phyloP scores from a whole-genome alignment of 2,797 vertebrate species.

The Lophius americanus region DNA sequence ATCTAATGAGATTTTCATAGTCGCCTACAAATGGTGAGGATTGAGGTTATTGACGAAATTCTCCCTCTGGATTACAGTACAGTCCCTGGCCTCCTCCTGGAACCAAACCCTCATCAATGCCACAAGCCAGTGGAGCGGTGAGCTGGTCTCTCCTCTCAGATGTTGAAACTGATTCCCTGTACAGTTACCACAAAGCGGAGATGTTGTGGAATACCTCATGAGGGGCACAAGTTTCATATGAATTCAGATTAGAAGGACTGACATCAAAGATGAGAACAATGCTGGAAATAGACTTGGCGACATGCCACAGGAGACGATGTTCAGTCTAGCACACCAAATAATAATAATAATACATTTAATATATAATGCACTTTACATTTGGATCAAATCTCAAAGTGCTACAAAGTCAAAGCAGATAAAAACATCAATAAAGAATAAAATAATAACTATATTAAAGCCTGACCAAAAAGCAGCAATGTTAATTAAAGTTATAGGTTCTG shows the following conservation, averaged over 20 bases:
- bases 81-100: conserved; percentile 66
- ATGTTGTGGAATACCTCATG: conserved; percentile 29
- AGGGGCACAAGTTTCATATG: conserved; percentile 44
- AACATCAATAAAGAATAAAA: too few relatives aligned
- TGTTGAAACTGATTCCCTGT: conserved; percentile 37
- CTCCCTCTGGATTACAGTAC: conserved; percentile 69
- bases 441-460: too few relatives aligned
- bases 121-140: conserved; percentile 68
- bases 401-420: too few relatives aligned
- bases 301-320: conserved; percentile 41
- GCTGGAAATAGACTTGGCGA: conserved; percentile 66
- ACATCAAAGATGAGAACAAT: conserved; percentile 68
- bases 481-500: too few relatives aligned
- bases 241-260: conserved; percentile 51
- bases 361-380: too few relatives aligned
- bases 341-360: too few relatives aligned
- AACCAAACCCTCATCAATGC: conserved; percentile 75
- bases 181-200: conserved; percentile 15
- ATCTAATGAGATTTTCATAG: conserved; percentile 60
- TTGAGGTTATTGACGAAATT: conserved; percentile 49
- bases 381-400: too few relatives aligned
- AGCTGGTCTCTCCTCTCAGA: conserved; percentile 35
- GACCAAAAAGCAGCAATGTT: too few relatives aligned
- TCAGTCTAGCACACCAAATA: not conserved
- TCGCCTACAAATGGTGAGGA: conserved; percentile 24